Conservation (phyloP, 2,888 invertebrate genomes). For the Orthosia gothica region DNA sequence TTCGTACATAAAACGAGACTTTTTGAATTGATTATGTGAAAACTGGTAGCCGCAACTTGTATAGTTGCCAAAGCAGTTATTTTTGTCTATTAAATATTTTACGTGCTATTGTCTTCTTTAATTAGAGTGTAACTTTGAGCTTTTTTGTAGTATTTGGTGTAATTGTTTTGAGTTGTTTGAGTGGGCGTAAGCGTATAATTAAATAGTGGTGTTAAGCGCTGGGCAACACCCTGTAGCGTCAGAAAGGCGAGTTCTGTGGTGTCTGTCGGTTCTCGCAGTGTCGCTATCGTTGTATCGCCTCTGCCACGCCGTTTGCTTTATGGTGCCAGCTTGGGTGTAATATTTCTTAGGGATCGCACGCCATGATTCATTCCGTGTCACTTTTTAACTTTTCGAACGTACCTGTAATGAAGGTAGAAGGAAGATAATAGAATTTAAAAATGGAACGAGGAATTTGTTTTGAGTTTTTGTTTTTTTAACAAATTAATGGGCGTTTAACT, state of each 20-base stretch:
- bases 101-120: conserved; percentile 59
- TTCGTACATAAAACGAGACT: conserved; percentile 56
- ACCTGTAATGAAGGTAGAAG: conserved; percentile 87
- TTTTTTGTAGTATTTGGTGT: conserved; percentile 39
- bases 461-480: conserved; percentile 47
- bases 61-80: conserved; percentile 63
- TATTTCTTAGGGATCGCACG: conserved; percentile 91
- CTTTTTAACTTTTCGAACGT: conserved; percentile 89
- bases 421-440: conserved; percentile 85
- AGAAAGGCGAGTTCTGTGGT: conserved; percentile 87
- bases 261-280: conserved; percentile 89
- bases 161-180: conserved; percentile 35
- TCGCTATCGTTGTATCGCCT: conserved; percentile 91
- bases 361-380: conserved; percentile 90
- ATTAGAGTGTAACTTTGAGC: conserved; percentile 51
- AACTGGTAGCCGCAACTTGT: conserved; percentile 56
- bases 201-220: conserved; percentile 47
- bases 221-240: conserved; percentile 81
- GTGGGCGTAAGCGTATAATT: conserved; percentile 47
- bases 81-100: conserved; percentile 62
- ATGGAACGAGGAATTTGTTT: conserved; percentile 64
- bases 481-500: conserved; percentile 44
- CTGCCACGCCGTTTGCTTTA: conserved; percentile 91
- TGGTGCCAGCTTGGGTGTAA: conserved; percentile 90
- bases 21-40: conserved; percentile 62